Base-by-base conservation (phyloP, 2,113 vertebrate genomes). In the Carassius carassius region DNA sequence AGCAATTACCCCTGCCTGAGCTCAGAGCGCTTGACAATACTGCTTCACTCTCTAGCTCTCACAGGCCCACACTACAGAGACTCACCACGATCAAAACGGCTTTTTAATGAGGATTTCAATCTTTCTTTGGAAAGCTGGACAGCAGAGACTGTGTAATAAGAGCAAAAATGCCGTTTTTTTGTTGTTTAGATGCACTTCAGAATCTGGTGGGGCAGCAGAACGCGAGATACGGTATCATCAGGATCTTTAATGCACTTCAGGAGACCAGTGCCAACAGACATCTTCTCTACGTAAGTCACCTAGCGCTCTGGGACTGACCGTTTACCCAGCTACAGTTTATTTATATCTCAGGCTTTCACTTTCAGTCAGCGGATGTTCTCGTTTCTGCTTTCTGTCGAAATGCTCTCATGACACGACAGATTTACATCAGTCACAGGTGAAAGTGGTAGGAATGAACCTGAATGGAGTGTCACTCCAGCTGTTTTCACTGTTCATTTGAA, bases 181-280 rank as follows among this genome's bases (percentile, higher is more conserved):
- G 49, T 51, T 29, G 51, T 78, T 17, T 84, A 99, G 98, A 99
- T 94, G 96, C 94, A 73, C 95, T 99, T 78, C 95, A 97, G 91
- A 99, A 95, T 91, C 95, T 99, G 9, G 97, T 99, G 75, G 98
- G 98, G 91, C 98, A 99, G 88, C 98, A 99, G 92, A 99, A 99
- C 12, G 97, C 97, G 25, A 96, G 98, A 60, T 96, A 96, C 0
- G 98, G 98, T 51, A 96, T 99, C 89, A 97, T 99, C 90, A 99
- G 99, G 94, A 96, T 99, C 92, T 99, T 99, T 92, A 98, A 96
- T 14, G 97, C 95, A 0, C 90, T 99, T 86, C 98, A 99, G 94
- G 98, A 99, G 92, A 94, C 94, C 75, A 95, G 93, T 89, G 98
- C 98, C 92, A 99, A 99, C 94, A 99, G 97, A 90, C 98, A 99